Base-by-base conservation (phyloP, 1,140 invertebrate species). In the Leptestheria dahalacensis region DNA sequence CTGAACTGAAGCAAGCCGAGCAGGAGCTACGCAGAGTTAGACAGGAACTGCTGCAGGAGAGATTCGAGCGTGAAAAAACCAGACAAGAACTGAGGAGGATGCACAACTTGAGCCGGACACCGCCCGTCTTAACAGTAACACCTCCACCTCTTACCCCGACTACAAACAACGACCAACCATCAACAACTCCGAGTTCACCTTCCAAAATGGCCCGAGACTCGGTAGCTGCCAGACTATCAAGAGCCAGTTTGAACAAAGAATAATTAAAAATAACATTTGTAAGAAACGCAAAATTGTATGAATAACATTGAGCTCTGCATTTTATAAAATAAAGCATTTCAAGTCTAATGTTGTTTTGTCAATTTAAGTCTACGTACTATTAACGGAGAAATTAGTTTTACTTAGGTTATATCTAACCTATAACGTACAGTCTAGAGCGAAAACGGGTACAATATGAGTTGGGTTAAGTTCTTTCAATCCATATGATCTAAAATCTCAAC, bases 41-140 rank as follows among this genome's bases (percentile, higher is more conserved):
- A 55, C 53, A 55, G 33, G 53, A 55, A 33, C 20, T 55, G 12
- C 26, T 55, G 10, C 53, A 55, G 33, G 53, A 55, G 26, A 55
- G 33, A 29, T 55, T 55, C 33, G 53, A 55, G 18, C 53, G 53
- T n/a, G 53, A 55, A 6, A 55, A 29, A 25, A 33, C 23, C 33
- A 24, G 53, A 1, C 53, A 55, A 10, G 53, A 55, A 20, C 21
- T 18, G 15, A 25, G 33, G 21, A 26, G 53, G 9, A 55, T 55
- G 3, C 3, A 33, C 24, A 55, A 55, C n/a, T 18, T 55, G 24
- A 55, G 21, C 33, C 23, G 26, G 15, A 55, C 53, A 29, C 28
- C 53, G 21, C 53, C 53, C 11, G 15, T 18, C 12, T 10, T 55
- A 29, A 24, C n/a, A 9, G 6, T 9, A 15, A 41, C 33, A 9